Base-by-base conservation (phyloP, 2,113 vertebrate species). In the Oriolus oriolus region DNA sequence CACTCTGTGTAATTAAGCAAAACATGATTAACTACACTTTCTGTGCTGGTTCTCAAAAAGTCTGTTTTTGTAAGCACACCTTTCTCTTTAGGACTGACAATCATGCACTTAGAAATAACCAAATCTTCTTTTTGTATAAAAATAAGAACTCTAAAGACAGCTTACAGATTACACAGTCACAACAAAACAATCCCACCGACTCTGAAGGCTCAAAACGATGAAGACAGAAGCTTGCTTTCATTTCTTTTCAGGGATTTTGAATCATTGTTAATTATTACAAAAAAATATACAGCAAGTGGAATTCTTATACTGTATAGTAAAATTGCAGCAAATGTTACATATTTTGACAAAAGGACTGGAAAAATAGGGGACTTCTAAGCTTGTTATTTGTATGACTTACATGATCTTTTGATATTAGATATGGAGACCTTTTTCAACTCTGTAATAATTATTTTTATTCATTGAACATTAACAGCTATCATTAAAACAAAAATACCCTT, bases 1-100 rank as follows among this genome's bases (percentile, higher is more conserved):
- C 71, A 99, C 93, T 18, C 99, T 99, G 97, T 56, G n/a, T 37
- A 63, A 70, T 28, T 27, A 54, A 76, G 73, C 64, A 95, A 89
- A 87, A 61, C 3, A 6, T 52, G 16, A 86, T 82, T 45, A 61
- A 64, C 49, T 44, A 16, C 5, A 16, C 26, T 57, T 80, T 53
- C 64, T 61, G 57, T 56, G n/a, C 28, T 59, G 39, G 9, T 61
- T 64, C 47, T 81, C 27, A 42, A 61, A 76, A 81, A 45, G 11
- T 2, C 4, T 17, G 20, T 26, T 82, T 81, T 49, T 76, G 22
- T 59, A 76, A 87, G 23, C 28, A 85, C 11, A 35, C 11, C 37
- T 39, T 63, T 41, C 37, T 76, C 49, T 85, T 77, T 16, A 81
- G 69, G 35, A 75, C 27, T 50, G 65, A 54, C 10, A 77, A 10